Base-by-base conservation (phyloP, 2,888 invertebrate species). In the Tenthredo amoena region DNA sequence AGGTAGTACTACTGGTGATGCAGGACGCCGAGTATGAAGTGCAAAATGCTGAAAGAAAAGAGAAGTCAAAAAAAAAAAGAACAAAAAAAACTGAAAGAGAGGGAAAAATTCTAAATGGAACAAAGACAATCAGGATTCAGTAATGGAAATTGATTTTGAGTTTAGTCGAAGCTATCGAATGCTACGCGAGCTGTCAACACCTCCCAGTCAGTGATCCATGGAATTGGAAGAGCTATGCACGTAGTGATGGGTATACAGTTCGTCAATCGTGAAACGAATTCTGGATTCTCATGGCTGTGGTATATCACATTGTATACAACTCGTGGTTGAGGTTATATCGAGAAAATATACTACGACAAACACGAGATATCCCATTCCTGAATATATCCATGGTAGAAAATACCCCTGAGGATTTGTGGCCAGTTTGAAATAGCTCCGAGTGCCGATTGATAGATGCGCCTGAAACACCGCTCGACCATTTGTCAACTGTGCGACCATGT, bases 111-210 rank as follows among this genome's bases (percentile, higher is more conserved):
- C 3, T 7, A n/a, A 50, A 50, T 12, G 31, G 76, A 77, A 77
- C 18, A 77, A 77, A 77, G 40, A 47, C 50, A 77, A 50, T 31
- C 55, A 18, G n/a, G 77, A 50, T 47, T 55, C 31, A 55, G 77
- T 77, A 77, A 77, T 55, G 55, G 55, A 77, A 77, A 77, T 77
- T 77, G 77, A 77, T 77, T 77, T 77, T 34, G 21, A 77, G 77
- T 31, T 77, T 50, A 55, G 34, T 77, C 18, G 47, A n/a, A 77
- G 26, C 31, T 26, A 55, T 55, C 12, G 50, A 77, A 50, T 55
- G 55, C 55, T 47, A 55, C 15, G 50, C 34, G 34, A 77, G n/a
- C 47, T 77, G 77, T 77, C n/a, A 77, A n/a, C 50, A 77, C 77
- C 18, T 77, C 50, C 7, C 12, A 77, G 31, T 7, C 55, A 40